Conservation (phyloP, 2,888 invertebrate genomes). For the Calameuta filiformis region DNA sequence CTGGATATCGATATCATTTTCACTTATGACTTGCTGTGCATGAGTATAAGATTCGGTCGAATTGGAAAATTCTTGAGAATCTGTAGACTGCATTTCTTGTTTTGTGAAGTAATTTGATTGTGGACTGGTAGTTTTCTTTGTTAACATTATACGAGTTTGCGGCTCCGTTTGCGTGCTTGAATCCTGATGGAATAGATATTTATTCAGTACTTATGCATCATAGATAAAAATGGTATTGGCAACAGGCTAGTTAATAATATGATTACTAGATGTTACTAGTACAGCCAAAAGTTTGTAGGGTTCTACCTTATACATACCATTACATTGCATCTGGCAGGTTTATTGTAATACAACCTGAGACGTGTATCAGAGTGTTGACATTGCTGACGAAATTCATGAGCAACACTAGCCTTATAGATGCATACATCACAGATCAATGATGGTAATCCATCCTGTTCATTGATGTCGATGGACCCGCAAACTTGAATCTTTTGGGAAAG, state of each 20-base stretch:
- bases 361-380: conserved; percentile 61
- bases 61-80: conserved; percentile 15
- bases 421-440: conserved; percentile 60
- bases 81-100: conserved; percentile 45
- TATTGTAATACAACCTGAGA: conserved; percentile 58
- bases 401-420: conserved; percentile 60
- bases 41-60: conserved; percentile 42
- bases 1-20: conserved; percentile 27
- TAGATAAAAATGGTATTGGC: background rate
- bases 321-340: conserved; percentile 49
- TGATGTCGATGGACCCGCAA: conserved; percentile 59
- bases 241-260: background rate
- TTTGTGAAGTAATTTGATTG: conserved; percentile 55
- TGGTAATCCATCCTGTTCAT: conserved; percentile 62
- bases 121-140: conserved; percentile 40
- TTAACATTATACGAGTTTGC: conserved; percentile 44
- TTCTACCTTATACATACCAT: conserved; percentile 38
- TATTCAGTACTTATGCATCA: background rate
- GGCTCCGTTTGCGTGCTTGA: conserved; percentile 57
- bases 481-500: conserved; percentile 58
- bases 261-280: background rate
- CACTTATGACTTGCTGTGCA: conserved; percentile 23
- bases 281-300: background rate
- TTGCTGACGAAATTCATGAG: conserved; percentile 61
- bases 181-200: conserved; percentile 45